Evolutionary conservation across 2,113 vertebrate species (phyloP).

Genomic region (Limanda limanda): DNA sequence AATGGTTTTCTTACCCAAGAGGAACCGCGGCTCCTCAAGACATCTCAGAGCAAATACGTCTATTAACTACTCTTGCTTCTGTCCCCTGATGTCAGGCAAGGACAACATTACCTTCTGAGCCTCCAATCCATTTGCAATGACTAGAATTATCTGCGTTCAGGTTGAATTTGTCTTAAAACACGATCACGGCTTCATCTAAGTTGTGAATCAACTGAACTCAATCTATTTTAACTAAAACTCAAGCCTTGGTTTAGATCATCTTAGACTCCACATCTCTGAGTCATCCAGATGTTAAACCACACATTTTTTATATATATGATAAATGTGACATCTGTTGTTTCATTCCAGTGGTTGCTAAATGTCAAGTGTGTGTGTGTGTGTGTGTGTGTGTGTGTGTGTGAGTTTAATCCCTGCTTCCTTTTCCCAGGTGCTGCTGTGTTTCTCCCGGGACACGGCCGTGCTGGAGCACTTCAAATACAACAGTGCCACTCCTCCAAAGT

Average conservation of each 20-base stretch:
- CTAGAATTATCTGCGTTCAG: background rate
- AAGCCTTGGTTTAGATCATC: no score
- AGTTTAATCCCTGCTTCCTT: conserved; percentile 14
- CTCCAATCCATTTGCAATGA: background rate
- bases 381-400: background rate
- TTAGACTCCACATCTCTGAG: no score
- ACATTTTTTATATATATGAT: no score
- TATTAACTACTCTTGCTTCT: conserved; percentile 4
- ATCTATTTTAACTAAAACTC: no score
- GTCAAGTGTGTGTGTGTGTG: background rate
- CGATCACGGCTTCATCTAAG: no score
- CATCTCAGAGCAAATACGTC: background rate
- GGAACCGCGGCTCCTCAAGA: conserved; percentile 13
- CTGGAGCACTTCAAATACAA: conserved; percentile 94
- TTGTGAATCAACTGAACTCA: no score
- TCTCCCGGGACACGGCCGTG: conserved; percentile 94
- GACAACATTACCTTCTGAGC: background rate
- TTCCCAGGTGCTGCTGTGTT: conserved; percentile 93
- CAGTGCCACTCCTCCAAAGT: conserved; percentile 94
- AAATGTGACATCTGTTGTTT: background rate
- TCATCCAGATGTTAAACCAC: no score
- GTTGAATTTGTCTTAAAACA: no score
- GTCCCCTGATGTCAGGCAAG: background rate
- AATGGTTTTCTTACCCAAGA: conserved; percentile 26
- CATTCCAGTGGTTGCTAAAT: background rate